Conservation (phyloP, 2,888 invertebrate species). For the Callyntrura guangdongensis region DNA sequence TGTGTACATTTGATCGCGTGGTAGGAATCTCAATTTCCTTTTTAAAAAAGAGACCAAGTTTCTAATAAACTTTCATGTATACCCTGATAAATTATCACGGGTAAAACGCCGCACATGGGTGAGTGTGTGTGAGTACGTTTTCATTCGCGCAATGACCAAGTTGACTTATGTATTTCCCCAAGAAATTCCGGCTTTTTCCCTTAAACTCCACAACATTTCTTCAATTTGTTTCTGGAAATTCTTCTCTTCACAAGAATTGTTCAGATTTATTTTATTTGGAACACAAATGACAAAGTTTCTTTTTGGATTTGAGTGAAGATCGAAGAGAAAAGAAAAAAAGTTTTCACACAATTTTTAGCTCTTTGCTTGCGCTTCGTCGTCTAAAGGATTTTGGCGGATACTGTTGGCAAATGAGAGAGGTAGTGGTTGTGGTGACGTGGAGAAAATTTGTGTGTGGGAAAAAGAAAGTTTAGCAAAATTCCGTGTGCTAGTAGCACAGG, state of each 20-base stretch:
- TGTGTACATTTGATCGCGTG: not conserved
- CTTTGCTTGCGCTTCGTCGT: not conserved
- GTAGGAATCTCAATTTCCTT: not conserved
- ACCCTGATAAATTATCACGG: constrained; percentile 28
- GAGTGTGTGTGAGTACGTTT: no score
- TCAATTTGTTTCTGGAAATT: constrained; percentile 60
- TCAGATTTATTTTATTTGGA: constrained; percentile 65
- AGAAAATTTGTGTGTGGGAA: constrained; percentile 8
- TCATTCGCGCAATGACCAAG: constrained; percentile 53
- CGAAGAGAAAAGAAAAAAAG: constrained; percentile 27
- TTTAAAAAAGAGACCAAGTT: not conserved
- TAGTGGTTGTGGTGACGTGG: not conserved
- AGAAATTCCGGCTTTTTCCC: constrained; percentile 44
- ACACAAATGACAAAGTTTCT: constrained; percentile 64
- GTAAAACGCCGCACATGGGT: no score
- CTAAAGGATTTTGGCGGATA: not conserved
- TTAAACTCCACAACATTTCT: constrained; percentile 51
- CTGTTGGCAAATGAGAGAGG: constrained; percentile 52
- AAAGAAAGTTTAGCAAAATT: constrained; percentile 53
- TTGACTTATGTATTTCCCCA: constrained; percentile 47
- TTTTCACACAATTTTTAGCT: constrained; percentile 44
- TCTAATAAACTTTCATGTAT: constrained; percentile 45
- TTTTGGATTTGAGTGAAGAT: constrained; percentile 46
- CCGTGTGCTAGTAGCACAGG: constrained; percentile 4
- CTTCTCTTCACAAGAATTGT: constrained; percentile 42